phyloP scores from a whole-genome alignment of 2,113 vertebrate genomes.

The Bungarus multicinctus region DNA sequence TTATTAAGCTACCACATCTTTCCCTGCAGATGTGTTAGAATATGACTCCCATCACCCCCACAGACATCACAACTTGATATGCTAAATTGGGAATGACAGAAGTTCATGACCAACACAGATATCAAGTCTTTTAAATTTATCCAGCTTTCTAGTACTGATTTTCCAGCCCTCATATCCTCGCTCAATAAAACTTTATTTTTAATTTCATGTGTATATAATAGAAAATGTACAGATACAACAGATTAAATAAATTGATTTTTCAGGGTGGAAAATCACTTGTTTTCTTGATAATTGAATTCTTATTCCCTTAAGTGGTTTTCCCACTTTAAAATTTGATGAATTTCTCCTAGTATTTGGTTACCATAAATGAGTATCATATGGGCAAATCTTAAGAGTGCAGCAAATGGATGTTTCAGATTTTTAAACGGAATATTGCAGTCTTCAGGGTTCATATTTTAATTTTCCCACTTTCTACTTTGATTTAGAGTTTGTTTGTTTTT shows the following conservation, averaged over 20 bases:
- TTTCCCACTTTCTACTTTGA: neutral
- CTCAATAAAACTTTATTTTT: neutral
- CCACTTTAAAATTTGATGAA: slow-evolving; percentile 29
- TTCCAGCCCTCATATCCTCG: neutral
- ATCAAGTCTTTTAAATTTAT: neutral
- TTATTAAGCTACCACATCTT: neutral
- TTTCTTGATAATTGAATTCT: slow-evolving; percentile 8
- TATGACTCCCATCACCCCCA: neutral
- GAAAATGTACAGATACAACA: neutral
- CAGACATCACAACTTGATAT: neutral
- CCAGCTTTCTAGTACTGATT: slow-evolving; percentile 5
- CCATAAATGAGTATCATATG: neutral
- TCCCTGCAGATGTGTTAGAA: neutral
- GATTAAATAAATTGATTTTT: slow-evolving; percentile 39
- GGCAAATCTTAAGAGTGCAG: neutral
- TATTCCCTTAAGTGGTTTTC: slow-evolving; percentile 16
- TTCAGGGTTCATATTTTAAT: neutral
- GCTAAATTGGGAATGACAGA: neutral
- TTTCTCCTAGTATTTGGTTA: slow-evolving; percentile 17
- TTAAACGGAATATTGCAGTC: slow-evolving; percentile 5
- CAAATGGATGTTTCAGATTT: neutral
- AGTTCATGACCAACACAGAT: neutral
- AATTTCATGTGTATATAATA: neutral
- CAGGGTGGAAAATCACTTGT: slow-evolving; percentile 4
- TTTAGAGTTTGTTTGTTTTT: neutral